Conservation (phyloP, 1,140 invertebrate species). For the Varroa destructor region DNA sequence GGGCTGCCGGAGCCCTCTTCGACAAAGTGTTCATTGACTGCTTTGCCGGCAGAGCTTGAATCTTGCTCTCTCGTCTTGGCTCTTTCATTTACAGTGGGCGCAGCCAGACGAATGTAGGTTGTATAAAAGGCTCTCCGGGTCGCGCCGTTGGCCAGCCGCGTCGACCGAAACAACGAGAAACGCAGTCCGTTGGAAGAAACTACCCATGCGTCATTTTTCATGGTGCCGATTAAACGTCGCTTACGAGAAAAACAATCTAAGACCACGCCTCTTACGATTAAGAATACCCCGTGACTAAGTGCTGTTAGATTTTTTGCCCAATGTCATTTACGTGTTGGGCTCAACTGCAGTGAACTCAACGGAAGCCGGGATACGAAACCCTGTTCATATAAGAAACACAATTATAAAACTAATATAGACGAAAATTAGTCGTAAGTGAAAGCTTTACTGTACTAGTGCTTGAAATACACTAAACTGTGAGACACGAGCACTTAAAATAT, state of each 20-base stretch:
- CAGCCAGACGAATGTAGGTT: not conserved
- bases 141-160: not conserved
- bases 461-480: not conserved
- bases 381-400: too few relatives aligned
- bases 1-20: not conserved
- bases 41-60: not conserved
- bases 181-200: not conserved
- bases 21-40: not conserved
- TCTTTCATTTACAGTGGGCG: not conserved
- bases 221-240: too few relatives aligned
- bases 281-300: too few relatives aligned
- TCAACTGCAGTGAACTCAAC: too few relatives aligned
- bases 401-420: too few relatives aligned
- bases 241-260: too few relatives aligned
- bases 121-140: slow-evolving; percentile 7
- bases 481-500: slow-evolving; percentile 21
- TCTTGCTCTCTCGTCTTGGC: not conserved
- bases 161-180: not conserved
- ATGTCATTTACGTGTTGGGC: too few relatives aligned
- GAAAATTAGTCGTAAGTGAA: too few relatives aligned
- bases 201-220: not conserved
- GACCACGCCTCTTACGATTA: too few relatives aligned
- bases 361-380: too few relatives aligned
- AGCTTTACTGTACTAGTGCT: too few relatives aligned
- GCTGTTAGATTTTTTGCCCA: too few relatives aligned